Evolutionary conservation across 2,888 invertebrate genomes (phyloP), one percentile per base, ranked within the genome.

Genomic region (Caenorhabditis macrosperma): DNA sequence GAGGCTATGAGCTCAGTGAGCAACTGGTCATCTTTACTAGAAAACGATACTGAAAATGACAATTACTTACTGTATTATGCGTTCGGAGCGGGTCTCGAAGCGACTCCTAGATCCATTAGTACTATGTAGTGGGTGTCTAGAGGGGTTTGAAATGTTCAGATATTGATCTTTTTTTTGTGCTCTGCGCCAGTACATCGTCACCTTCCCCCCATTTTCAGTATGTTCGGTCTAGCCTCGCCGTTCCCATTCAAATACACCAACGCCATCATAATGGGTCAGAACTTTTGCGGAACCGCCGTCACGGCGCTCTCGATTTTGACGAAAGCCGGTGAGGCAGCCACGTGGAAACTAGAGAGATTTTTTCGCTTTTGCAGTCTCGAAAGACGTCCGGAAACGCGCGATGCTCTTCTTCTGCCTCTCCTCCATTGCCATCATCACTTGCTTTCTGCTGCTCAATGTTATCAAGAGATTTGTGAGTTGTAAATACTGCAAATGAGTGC

Each of bases 391-490:
- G 30, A 66, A 46, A 20, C 59, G 66, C 1, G 97, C 97, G 52
- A 96, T 97, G 88, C 97, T 97, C 92, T 99, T 97, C 92, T 99
- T 99, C 92, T 95, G 96, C 78, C 94, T 95, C 0, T 97, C 98
- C 10, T 66, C 66, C 5, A n/a, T 72, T 17, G 72, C 72, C 17
- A 67, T 78, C 24, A 28, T 72, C 38, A 33, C 38, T 2, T 72
- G 78, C n/a, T 61, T 67, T 22, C 17, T 77, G 12, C 59, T 77
- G 38, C 30, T 77, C 24, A 68, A 69, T 22, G 4, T 69, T 17
- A 30, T 77, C 59, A 63, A 77, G 17, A 26, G 33, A 33, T 50
- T 69, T 28, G 66, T 66, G 15, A 26, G 1, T 28, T n/a, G n/a
- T n/a, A n/a, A n/a, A n/a, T n/a, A n/a, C n/a, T n/a, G n/a, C n/a